A percentile compares a stretch with the other conserved stretches of the same genome.
phyloP scores from a whole-genome alignment of 2,113 vertebrate genomes.

The Corythornis cristatus region DNA sequence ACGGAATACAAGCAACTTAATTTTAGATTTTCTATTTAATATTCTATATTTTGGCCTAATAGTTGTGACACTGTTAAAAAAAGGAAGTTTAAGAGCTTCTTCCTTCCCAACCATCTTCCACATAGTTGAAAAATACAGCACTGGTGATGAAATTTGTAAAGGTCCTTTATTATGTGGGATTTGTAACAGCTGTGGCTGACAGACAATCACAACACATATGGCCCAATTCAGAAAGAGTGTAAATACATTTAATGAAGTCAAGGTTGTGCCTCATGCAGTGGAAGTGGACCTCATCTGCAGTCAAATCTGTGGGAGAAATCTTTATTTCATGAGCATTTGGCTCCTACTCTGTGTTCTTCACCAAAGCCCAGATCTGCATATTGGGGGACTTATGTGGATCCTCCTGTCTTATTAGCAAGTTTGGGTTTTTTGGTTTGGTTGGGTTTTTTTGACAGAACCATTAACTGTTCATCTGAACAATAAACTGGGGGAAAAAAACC shows the following conservation, averaged over 20 bases:
- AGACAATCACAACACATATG: not conserved
- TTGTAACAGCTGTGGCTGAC: not conserved
- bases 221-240: not conserved
- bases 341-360: not conserved
- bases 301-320: not conserved
- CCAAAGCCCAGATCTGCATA: not conserved
- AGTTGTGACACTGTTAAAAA: not conserved
- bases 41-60: constrained; percentile 18
- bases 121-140: not conserved
- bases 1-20: not conserved
- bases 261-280: not conserved
- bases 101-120: not conserved
- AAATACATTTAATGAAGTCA: not conserved
- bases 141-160: not conserved
- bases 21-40: constrained; percentile 40
- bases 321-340: not conserved
- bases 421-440: no score
- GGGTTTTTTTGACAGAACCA: not conserved
- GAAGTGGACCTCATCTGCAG: not conserved
- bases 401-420: not conserved
- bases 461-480: not conserved
- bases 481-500: not conserved
- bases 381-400: not conserved
- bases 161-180: not conserved
- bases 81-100: not conserved